These are phyloP conservation scores for Plebejus melissa DNA, from an alignment of 2,888 invertebrate genomes.

Conservation along the genomic window DNA sequence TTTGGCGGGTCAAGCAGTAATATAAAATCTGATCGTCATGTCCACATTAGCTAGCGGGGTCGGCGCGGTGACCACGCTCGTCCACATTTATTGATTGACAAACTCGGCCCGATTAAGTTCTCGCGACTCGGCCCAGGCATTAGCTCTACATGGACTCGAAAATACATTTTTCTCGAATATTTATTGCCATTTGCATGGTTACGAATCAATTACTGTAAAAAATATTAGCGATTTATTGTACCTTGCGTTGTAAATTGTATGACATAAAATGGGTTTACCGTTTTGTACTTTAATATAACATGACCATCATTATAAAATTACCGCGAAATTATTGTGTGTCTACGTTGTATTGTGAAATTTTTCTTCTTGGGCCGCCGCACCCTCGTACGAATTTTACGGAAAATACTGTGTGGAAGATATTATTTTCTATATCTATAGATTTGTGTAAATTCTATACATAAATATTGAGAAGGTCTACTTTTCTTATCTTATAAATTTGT, in stretches of 20 bases:
- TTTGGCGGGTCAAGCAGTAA: neutral
- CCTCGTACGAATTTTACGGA: neutral
- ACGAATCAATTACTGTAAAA: constrained; percentile 43
- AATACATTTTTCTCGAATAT: constrained; percentile 45
- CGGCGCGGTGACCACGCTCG: constrained; percentile 55
- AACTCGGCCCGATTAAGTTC: constrained; percentile 70
- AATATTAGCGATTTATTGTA: constrained; percentile 42
- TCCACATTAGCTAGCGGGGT: constrained; percentile 49
- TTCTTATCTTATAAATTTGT: constrained; percentile 7
- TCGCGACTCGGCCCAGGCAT: constrained; percentile 61
- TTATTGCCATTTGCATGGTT: constrained; percentile 40
- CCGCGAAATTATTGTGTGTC: neutral
- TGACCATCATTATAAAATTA: neutral
- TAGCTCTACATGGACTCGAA: constrained; percentile 57
- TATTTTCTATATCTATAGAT: neutral
- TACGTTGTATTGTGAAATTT: neutral
- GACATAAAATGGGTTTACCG: constrained; percentile 17
- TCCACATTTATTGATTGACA: constrained; percentile 73
- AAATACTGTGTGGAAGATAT: neutral
- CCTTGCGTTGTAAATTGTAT: constrained; percentile 7
- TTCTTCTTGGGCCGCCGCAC: neutral
- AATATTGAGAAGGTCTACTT: neutral
- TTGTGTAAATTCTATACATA: neutral
- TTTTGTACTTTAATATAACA: neutral
- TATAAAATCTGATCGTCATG: constrained; percentile 34